Base-by-base conservation (phyloP, 2,888 invertebrate genomes). In the Parnassius apollo region DNA sequence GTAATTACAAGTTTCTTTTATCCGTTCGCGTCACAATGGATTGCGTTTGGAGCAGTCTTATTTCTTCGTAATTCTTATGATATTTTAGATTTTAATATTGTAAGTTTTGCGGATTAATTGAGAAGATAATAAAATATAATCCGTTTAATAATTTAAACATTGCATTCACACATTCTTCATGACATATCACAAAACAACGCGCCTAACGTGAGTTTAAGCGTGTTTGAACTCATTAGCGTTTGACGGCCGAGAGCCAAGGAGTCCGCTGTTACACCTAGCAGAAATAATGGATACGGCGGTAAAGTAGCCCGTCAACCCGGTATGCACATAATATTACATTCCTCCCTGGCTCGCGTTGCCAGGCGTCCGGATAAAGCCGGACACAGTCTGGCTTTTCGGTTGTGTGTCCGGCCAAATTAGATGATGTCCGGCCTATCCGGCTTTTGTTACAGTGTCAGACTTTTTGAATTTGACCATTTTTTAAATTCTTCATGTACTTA, bases 251-350 rank as follows among this genome's bases (percentile, higher is more conserved):
- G 74, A 73, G 72, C 71, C 72, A 73, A 73, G 74, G 71, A 75
- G 75, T 80, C 81, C 73, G 78, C 79, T 82, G 85, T 83, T 86
- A 88, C 86, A 83, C 78, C 80, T 49, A 49, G 49, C 84, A 83
- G 83, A 82, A 91, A 91, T 90, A 91, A 91, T 91, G 82, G 89
- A 75, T 74, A 72, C 77, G 82, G 72, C 74, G 71, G 81, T 79
- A 81, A 78, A 79, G 78, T 73, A 75, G 80, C 79, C 77, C 79
- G 81, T 80, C 83, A 79, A 77, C 35, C 35, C 49, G 46, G 46
- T 49, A 49, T 49, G 82, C 35, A 35, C 35, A 35, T 35, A 35
- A 35, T 35, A 7, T 35, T 35, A 35, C 35, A 35, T 82, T 77
- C 77, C 81, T 80, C 77, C 76, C 84, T 0, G 18, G 1, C 18